Conservation (phyloP, 1,140 invertebrate species). For the Drosophila biarmipes region DNA sequence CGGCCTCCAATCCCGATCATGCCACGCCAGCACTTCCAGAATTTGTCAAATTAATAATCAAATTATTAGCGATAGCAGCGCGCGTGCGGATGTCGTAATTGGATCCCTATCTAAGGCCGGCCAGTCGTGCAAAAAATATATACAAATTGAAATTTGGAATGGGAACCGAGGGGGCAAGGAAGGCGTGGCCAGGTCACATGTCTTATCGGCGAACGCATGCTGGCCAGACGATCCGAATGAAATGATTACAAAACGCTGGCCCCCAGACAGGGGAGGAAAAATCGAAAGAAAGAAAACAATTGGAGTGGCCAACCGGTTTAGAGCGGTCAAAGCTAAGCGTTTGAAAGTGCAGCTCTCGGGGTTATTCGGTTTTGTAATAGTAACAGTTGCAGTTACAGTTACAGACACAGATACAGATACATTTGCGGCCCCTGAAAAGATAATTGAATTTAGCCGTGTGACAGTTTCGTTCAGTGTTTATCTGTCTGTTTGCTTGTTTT, state of each 20-base stretch:
- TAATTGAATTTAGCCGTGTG: constrained; percentile 51
- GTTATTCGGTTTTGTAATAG: constrained; percentile 8
- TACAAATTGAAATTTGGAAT: constrained; percentile 25
- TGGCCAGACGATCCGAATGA: constrained; percentile 23
- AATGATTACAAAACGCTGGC: constrained; percentile 45
- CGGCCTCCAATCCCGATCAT: constrained; percentile 39
- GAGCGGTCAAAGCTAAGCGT: constrained; percentile 40
- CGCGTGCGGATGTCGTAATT: constrained; percentile 53
- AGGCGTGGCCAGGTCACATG: constrained; percentile 42
- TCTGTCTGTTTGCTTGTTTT: constrained; percentile 61
- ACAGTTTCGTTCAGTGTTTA: constrained; percentile 48
- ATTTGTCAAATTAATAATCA: constrained; percentile 54
- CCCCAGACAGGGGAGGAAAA: constrained; percentile 4
- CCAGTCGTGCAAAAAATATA: constrained; percentile 28
- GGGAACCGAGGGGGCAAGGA: constrained; percentile 23
- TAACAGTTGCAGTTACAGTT: constrained; percentile 24
- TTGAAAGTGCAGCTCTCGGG: constrained; percentile 39
- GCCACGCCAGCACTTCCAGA: constrained; percentile 38
- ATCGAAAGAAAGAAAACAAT: constrained; percentile 12
- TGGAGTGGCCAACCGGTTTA: constrained; percentile 54
- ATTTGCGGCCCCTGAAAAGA: constrained; percentile 14
- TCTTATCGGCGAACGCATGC: constrained; percentile 31
- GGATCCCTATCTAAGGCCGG: constrained; percentile 32
- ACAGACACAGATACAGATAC: constrained; percentile 20
- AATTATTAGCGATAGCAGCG: constrained; percentile 53